Base-by-base conservation (phyloP, 2,797 vertebrate genomes). In the Sebastolobus altivelis region DNA sequence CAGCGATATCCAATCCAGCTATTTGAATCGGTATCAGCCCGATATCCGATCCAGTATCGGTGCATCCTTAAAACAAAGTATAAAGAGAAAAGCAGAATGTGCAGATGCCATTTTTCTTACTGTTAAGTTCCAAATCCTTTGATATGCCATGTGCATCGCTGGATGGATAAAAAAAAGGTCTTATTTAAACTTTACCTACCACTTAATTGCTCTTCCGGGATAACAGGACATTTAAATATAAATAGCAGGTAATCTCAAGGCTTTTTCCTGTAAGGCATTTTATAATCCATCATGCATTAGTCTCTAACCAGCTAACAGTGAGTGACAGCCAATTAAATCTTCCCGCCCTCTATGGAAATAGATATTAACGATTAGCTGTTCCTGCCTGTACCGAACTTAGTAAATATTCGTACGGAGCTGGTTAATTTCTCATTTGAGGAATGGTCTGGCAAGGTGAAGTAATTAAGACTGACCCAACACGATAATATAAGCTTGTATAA, bases 251-350 rank as follows among this genome's bases (percentile, higher is more conserved):
- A 20, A 65, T 75, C 16, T 54, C 2, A 4, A 55, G 49, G 11
- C 63, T 25, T 54, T 27, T 4, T 66, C 14, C 4, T 56, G 12
- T 29, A 29, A 25, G 43, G 11, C 29, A 65, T 8, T 31, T 4
- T 35, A 43, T 60, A 37, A 68, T 66, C 13, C 71, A 79, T 80
- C 1, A 54, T 27, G n/a, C 4, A 14, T 71, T 62, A 35, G 20
- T 27, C 16, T 63, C 43, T 20, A 46, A 55, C 5, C 25, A 35
- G 20, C 16, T 18, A 29, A 29, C 18, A 49, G 0, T 59, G 52
- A 84, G 43, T 65, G 62, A 52, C 49, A 67, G 56, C 25, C 60
- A 82, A 80, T 82, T 84, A 78, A 67, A 79, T 81, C 29, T 31
- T 13, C n/a, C 20, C 10, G 2, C 20, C 68, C 40, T 18, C 65